Percentiles rank a stretch among this genome's conserved stretches.
These are phyloP conservation scores for Charina bottae DNA, from an alignment of 2,113 vertebrate genomes.

Conservation along the genomic window DNA sequence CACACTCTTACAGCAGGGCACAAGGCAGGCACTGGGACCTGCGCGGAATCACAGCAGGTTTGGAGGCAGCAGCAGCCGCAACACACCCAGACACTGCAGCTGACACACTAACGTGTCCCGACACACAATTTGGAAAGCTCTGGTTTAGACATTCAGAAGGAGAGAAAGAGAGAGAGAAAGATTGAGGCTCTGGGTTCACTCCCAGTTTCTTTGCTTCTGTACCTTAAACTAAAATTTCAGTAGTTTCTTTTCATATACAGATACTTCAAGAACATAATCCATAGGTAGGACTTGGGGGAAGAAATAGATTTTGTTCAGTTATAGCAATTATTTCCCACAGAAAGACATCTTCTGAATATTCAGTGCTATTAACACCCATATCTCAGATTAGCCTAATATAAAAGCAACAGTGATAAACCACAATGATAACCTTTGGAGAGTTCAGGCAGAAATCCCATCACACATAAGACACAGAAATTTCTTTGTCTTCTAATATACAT, in stretches of 20 bases:
- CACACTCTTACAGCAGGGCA: too few species aligned
- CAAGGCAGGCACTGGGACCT: too few species aligned
- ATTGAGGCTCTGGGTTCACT: not conserved
- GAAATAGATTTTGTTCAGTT: not conserved
- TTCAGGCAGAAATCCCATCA: not conserved
- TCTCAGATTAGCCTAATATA: not conserved
- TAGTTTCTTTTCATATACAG: not conserved
- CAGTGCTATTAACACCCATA: not conserved
- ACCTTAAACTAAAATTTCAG: not conserved
- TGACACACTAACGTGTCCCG: too few species aligned
- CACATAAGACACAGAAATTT: not conserved
- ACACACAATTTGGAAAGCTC: too few species aligned
- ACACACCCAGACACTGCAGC: too few species aligned
- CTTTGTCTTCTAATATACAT: not conserved
- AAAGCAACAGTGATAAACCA: not conserved
- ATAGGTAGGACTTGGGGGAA: not conserved
- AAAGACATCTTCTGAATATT: not conserved
- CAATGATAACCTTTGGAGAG: not conserved
- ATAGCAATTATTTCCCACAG: not conserved
- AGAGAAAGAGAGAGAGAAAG: too few species aligned
- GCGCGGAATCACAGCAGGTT: too few species aligned
- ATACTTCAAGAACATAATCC: not conserved
- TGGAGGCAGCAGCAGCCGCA: too few species aligned
- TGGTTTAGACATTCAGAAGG: not conserved
- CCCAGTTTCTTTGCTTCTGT: not conserved